These are phyloP conservation scores for Ypsolopha sequella DNA, from an alignment of 2,888 invertebrate genomes.

Conservation along the genomic window DNA sequence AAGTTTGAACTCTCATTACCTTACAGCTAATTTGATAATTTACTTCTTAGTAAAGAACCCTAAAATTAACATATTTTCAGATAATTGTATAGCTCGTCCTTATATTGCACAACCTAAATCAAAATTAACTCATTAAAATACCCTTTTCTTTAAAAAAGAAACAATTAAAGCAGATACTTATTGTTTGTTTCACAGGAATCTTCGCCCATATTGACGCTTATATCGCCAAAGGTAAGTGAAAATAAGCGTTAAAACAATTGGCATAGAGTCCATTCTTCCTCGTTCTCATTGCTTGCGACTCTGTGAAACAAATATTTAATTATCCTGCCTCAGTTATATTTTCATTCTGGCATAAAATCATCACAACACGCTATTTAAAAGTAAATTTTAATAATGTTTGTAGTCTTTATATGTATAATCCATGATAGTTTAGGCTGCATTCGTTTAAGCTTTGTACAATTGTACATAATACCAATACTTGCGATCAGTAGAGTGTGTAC, in stretches of 20 bases:
- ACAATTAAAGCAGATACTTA: slow-evolving; percentile 55
- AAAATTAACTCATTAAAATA: too few relatives aligned
- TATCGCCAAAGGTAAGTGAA: slow-evolving; percentile 82
- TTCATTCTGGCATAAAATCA: slow-evolving; percentile 2
- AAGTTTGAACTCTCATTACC: too few relatives aligned
- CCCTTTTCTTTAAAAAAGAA: slow-evolving; percentile 12
- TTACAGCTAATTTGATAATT: too few relatives aligned
- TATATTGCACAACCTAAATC: background rate
- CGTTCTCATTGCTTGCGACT: background rate
- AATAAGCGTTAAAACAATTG: slow-evolving; percentile 14
- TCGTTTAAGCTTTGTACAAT: too few relatives aligned
- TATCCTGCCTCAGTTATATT: slow-evolving; percentile 6
- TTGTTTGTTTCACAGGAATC: slow-evolving; percentile 79
- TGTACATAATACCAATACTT: too few relatives aligned
- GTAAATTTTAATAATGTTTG: too few relatives aligned
- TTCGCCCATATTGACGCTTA: slow-evolving; percentile 82
- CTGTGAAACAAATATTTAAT: slow-evolving; percentile 10
- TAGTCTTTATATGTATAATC: too few relatives aligned
- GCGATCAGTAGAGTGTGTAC: too few relatives aligned
- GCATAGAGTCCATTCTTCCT: slow-evolving; percentile 9
- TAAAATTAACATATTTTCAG: too few relatives aligned
- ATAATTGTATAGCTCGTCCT: slow-evolving; percentile 16
- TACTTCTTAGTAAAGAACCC: too few relatives aligned
- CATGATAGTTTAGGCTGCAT: too few relatives aligned
- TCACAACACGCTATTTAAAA: too few relatives aligned